These are phyloP conservation scores for Xanthorhoe designata DNA, from an alignment of 2,888 invertebrate genomes.

Conservation along the genomic window DNA sequence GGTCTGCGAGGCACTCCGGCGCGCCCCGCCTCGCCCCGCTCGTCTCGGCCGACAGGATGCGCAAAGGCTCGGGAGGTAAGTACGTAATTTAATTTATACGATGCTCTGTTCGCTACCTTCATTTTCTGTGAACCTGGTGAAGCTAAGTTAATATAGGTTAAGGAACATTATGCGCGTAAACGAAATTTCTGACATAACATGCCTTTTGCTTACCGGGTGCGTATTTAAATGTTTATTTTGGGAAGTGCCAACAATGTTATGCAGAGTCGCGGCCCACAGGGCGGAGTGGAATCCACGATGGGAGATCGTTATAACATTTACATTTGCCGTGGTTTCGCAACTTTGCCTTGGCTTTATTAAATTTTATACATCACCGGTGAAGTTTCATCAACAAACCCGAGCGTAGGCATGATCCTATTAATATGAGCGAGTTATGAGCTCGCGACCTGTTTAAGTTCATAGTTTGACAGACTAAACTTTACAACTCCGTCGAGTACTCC, in stretches of 20 bases:
- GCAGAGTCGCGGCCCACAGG: constrained; percentile 21
- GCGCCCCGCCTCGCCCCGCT: constrained; percentile 5
- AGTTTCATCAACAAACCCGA: constrained; percentile 23
- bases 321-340: constrained; percentile 33
- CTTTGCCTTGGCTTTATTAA: constrained; percentile 23
- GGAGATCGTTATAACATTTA: constrained; percentile 34
- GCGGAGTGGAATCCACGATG: constrained; percentile 27
- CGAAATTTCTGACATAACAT: constrained; percentile 42
- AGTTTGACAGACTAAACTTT: constrained; percentile 3
- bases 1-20: constrained; percentile 49
- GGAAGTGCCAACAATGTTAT: constrained; percentile 38
- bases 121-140: constrained; percentile 48
- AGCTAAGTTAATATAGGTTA: constrained; percentile 51
- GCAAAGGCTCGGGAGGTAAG: constrained; percentile 25
- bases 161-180: constrained; percentile 42
- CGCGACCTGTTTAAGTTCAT: constrained; percentile 11
- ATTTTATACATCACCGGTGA: constrained; percentile 28
- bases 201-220: constrained; percentile 35
- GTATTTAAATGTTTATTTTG: constrained; percentile 39
- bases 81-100: constrained; percentile 44
- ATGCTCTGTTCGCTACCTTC: constrained; percentile 44
- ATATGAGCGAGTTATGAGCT: constrained; percentile 6
- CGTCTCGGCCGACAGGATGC: constrained; percentile 5
- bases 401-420: constrained; percentile 7
- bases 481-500: neutral